Evolutionary conservation across 2,888 invertebrate genomes (phyloP).

Genomic region (Zaprionus lineosus): DNA sequence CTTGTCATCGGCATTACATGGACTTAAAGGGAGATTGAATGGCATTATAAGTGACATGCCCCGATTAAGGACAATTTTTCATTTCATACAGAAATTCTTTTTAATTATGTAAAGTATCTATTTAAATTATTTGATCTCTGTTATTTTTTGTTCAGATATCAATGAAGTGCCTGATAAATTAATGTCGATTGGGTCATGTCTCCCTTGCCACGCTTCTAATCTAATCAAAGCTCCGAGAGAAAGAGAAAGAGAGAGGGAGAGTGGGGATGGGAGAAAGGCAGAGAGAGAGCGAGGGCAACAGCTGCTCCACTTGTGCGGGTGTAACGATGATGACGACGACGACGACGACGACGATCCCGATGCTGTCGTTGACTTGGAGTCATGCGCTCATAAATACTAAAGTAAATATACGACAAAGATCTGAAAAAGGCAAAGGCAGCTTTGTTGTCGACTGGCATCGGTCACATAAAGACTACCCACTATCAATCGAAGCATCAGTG

Average conservation of each 20-base stretch:
- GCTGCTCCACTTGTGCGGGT: constrained; percentile 55
- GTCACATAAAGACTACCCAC: constrained; percentile 71
- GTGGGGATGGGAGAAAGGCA: no score
- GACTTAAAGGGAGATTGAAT: constrained; percentile 22
- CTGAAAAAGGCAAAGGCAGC: constrained; percentile 69
- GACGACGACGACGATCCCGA: no score
- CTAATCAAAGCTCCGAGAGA: constrained; percentile 32
- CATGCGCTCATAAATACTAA: constrained; percentile 62
- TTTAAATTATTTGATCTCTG: not conserved
- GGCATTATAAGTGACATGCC: constrained; percentile 35
- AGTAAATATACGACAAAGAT: constrained; percentile 27
- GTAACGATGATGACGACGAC: constrained; percentile 46
- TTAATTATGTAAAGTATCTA: no score
- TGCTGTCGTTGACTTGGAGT: constrained; percentile 32
- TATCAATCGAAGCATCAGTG: constrained; percentile 44
- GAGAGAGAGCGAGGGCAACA: not conserved
- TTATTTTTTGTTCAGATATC: constrained; percentile 29
- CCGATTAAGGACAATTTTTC: constrained; percentile 29
- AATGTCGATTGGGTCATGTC: constrained; percentile 19
- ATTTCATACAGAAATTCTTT: no score
- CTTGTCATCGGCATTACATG: constrained; percentile 31
- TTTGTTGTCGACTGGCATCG: constrained; percentile 48
- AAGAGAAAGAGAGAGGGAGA: no score
- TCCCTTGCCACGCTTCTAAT: constrained; percentile 14
- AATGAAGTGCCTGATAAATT: constrained; percentile 30